Evolutionary conservation across 2,113 vertebrate genomes (phyloP).

Genomic region (Bufo gargarizans): DNA sequence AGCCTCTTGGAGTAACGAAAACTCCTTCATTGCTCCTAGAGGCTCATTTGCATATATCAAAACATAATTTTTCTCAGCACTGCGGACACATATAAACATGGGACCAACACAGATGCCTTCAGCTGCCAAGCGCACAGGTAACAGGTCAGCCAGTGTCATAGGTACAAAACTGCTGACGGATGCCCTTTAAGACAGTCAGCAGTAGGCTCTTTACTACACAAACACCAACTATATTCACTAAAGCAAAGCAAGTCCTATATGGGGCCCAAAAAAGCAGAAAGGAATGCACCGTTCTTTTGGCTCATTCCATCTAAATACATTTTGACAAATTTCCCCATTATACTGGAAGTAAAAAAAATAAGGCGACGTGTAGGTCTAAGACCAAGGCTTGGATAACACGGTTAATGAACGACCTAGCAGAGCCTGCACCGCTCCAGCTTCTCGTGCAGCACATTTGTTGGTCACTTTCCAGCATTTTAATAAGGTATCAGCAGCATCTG

Average conservation of each 20-base stretch:
- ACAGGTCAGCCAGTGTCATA: too few relatives aligned
- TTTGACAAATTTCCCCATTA: not conserved
- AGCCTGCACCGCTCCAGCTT: not conserved
- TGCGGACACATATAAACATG: too few relatives aligned
- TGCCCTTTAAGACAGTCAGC: too few relatives aligned
- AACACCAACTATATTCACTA: too few relatives aligned
- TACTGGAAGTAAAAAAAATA: not conserved
- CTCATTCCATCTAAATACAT: not conserved
- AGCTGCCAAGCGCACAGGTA: too few relatives aligned
- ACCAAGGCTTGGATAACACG: not conserved
- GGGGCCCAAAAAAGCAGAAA: not conserved
- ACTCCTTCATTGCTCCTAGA: too few relatives aligned
- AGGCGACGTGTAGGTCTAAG: not conserved
- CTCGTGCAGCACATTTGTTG: not conserved
- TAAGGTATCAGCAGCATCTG: constrained; percentile 7
- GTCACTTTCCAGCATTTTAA: constrained; percentile 22
- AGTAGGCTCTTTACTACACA: too few relatives aligned
- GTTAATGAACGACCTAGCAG: not conserved
- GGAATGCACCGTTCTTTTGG: not conserved
- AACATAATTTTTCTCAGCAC: too few relatives aligned
- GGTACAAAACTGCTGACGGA: too few relatives aligned
- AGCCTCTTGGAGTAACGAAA: too few relatives aligned
- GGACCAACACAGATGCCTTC: too few relatives aligned
- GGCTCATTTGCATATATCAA: too few relatives aligned
- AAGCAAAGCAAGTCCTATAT: not conserved